Evolutionary conservation across 1,140 invertebrate genomes (phyloP), one percentile per base, ranked within the genome.

Genomic region (Papilio glaucus): DNA sequence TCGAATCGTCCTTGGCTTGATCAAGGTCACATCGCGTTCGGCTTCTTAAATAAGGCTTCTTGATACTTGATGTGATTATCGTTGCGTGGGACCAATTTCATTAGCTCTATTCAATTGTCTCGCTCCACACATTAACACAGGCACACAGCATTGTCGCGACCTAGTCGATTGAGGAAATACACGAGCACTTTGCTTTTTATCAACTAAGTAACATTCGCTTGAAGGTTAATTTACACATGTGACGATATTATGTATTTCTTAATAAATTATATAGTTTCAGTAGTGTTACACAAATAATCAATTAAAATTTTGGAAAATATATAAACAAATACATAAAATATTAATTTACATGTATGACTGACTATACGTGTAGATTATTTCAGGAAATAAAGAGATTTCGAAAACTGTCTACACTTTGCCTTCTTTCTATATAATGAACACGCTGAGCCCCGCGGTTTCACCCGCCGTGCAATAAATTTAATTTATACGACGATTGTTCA

Each of bases 51-150:
- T 68, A 45, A 68, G 63, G 21, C 13, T 49, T 69, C 67, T 69
- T 69, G 42, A 69, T 69, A 45, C 67, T 69, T 69, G 42, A 69
- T 62, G 29, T 37, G n/a, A 62, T 69, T 68, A 53, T 18, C 42
- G 63, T 5, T 38, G 26, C 67, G 67, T 69, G 45, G 45, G 67
- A 69, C 42, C 21, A 69, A 53, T 69, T 69, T 69, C 42, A 69
- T 69, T 49, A 69, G 26, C 26, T 69, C 67, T 12, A 67, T 67
- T 67, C 63, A 53, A 69, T 69, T 69, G 42, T 53, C 13, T 68
- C 5, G 38, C 15, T n/a, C 29, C 2, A 33, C 1, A 57, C 21
- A 26, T 57, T 41, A 63, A 39, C 37, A 41, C 37, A 39, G 15
- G 15, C 21, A 49, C 13, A 24, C 26, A 45, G 21, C 24, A 42